Conservation (phyloP, 2,797 vertebrate species). For the Falco novaeseelandiae region DNA sequence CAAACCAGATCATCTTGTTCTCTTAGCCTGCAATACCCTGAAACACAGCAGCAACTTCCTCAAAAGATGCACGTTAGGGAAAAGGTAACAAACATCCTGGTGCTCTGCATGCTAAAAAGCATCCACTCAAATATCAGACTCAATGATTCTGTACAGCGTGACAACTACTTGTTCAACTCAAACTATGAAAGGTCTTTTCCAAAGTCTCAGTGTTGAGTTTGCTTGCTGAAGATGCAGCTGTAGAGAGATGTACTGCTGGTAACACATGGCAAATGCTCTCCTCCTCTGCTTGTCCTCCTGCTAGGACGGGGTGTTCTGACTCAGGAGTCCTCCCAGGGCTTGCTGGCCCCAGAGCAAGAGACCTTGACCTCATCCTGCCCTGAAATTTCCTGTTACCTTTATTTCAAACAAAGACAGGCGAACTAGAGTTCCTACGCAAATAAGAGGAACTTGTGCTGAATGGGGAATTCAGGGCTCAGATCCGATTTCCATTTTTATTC, state of each 20-base stretch:
- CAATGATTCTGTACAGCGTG: not conserved
- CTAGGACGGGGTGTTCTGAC: slow-evolving; percentile 32
- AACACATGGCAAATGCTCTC: not conserved
- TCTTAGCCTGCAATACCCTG: not conserved
- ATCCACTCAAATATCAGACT: not conserved
- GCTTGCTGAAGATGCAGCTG: not conserved
- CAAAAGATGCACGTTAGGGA: not conserved
- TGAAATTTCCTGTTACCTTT: slow-evolving; percentile 81
- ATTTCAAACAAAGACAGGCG: slow-evolving; percentile 64
- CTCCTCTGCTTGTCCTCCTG: not conserved
- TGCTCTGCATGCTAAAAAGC: not conserved
- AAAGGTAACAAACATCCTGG: not conserved
- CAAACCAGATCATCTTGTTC: not conserved
- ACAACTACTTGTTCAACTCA: not conserved
- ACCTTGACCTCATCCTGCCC: slow-evolving; percentile 69
- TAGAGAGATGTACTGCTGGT: not conserved
- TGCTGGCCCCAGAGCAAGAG: slow-evolving; percentile 65
- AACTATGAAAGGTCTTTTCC: not conserved
- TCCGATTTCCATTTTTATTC: slow-evolving; percentile 77
- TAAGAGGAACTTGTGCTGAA: slow-evolving; percentile 70
- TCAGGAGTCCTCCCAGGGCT: slow-evolving; percentile 52
- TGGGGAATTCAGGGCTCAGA: slow-evolving; percentile 71
- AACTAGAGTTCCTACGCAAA: slow-evolving; percentile 71
- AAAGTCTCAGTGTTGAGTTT: not conserved
- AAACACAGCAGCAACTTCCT: not conserved